phyloP scores from a whole-genome alignment of 2,888 invertebrate species.

The Chymomyza caudatula region DNA sequence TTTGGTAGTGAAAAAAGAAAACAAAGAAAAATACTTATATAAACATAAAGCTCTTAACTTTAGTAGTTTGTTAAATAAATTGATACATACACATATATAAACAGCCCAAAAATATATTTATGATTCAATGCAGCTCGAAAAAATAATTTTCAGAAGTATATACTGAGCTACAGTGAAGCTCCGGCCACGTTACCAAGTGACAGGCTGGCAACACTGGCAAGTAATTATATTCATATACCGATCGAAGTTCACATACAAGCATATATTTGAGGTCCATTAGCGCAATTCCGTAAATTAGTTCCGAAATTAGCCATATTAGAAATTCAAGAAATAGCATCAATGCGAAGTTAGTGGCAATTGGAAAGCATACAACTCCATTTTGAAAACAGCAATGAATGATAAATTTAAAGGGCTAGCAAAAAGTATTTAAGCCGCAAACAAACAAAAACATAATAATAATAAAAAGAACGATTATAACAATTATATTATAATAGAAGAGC shows the following conservation, averaged over 20 bases:
- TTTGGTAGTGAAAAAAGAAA: constrained; percentile 62
- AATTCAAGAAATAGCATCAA: constrained; percentile 13
- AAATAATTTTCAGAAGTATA: too few relatives aligned
- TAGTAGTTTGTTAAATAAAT: constrained; percentile 73
- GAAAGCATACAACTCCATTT: neutral
- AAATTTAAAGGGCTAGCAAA: constrained; percentile 5
- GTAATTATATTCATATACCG: too few relatives aligned
- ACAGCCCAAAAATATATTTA: constrained; percentile 27
- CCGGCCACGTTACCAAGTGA: constrained; percentile 40
- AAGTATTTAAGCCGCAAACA: constrained; percentile 70
- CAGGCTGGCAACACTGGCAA: neutral
- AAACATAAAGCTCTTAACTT: constrained; percentile 52
- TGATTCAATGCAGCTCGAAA: constrained; percentile 28
- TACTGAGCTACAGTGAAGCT: constrained; percentile 36
- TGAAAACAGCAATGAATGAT: neutral
- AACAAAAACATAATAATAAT: constrained; percentile 34
- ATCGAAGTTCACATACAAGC: too few relatives aligned
- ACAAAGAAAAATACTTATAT: constrained; percentile 19
- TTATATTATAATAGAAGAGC: constrained; percentile 44
- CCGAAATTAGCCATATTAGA: neutral
- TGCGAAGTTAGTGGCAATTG: constrained; percentile 33
- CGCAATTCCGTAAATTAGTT: constrained; percentile 67
- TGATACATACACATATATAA: constrained; percentile 45
- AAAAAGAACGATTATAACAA: constrained; percentile 55
- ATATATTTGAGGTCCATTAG: constrained; percentile 27